Base-by-base conservation (phyloP, 2,113 vertebrate genomes). In the Sturnira hondurensis region DNA sequence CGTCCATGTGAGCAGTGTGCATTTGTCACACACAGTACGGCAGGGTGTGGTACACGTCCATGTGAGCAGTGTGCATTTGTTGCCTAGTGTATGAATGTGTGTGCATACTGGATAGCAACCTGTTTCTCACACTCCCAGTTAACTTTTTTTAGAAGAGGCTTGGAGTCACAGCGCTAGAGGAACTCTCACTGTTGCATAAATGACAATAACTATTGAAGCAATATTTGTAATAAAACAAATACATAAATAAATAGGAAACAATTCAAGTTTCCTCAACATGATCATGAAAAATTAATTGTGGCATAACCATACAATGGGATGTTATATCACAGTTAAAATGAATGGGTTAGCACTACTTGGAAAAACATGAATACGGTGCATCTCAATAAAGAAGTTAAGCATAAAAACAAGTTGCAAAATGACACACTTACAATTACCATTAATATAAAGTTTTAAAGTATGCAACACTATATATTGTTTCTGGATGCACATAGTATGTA, bases 401-500 rank as follows among this genome's bases (percentile, higher is more conserved):
- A 63, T 5, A 63, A 61, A 28, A 61, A 63, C 47, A 73, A 74
- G 24, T 73, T 73, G 24, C 45, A 86, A 92, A 97, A 81, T 78
- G 45, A 86, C 70, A 67, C 17, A 45, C 43, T 94, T 31, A 50
- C 58, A 91, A 94, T 68, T 26, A 63, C 17, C 11, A 89, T 50
- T 67, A 67, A 50, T 50, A 67, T 33, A 89, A 85, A 86, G 28
- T 81, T 70, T 86, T 54, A 94, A 91, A 81, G 15, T 28, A 81
- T 90, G 47, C 24, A 94, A 93, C 84, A 67, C 22, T 67, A 20
- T 7, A 83, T 82, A 74, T 86, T 90, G 45, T 86, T 92, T 94
- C 80, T 86, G 33, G 50, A 58, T 94, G 54, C 19, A 36, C 2
- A 88, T 22, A 56, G 28, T 91, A 80, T 73, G 7, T 74, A 78